A percentile compares a stretch with the other conserved stretches of the same genome.
Conservation (phyloP, 2,797 vertebrate species). For the Garrulus glandarius region DNA sequence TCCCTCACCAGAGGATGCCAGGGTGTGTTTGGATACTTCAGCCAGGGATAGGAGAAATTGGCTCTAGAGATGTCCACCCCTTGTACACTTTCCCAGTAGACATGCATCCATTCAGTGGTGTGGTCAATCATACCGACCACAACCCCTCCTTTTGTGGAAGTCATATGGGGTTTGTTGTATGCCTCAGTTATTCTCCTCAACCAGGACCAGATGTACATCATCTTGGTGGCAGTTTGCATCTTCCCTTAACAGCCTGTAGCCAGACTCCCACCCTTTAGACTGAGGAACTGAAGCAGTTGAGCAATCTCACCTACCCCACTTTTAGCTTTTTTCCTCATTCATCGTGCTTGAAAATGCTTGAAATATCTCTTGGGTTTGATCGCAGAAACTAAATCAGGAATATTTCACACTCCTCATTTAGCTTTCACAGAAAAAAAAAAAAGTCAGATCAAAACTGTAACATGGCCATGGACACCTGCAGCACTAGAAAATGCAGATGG, state of each 20-base stretch:
- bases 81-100: background rate
- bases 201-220: background rate
- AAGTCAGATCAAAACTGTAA: background rate
- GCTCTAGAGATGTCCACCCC: background rate
- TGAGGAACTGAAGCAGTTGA: background rate
- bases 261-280: background rate
- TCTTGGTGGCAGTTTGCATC: background rate
- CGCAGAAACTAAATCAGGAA: background rate
- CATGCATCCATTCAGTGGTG: background rate
- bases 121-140: background rate
- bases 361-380: conserved; percentile 5
- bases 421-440: background rate
- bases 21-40: background rate
- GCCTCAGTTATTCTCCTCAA: background rate
- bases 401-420: background rate
- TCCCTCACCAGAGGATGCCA: background rate
- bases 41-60: background rate
- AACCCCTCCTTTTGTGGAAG: background rate
- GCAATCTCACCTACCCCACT: background rate
- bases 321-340: conserved; percentile 4
- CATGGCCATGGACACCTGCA: background rate
- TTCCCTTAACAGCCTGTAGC: background rate
- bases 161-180: background rate
- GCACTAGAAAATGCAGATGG: background rate
- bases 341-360: background rate